These are phyloP conservation scores for Tetragonula carbonaria DNA, from an alignment of 2,888 invertebrate genomes.

Conservation along the genomic window DNA sequence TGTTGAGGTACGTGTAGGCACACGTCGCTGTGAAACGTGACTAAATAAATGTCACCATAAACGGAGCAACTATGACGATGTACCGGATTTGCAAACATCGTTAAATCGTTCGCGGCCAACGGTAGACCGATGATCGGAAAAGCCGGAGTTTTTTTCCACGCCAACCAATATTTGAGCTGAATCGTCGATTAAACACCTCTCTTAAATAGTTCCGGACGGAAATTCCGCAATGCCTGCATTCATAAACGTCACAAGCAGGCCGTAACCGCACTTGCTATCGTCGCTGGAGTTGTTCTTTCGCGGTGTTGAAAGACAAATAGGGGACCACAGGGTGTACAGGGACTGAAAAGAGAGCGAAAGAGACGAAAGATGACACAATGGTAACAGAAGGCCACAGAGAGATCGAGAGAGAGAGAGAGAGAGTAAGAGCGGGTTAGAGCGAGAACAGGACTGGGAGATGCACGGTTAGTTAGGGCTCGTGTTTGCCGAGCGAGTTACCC, in stretches of 20 bases:
- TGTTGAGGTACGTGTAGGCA: background rate
- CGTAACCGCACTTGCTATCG: slow-evolving; percentile 51
- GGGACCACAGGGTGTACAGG: slow-evolving; percentile 60
- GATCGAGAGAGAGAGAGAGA: slow-evolving; percentile 26
- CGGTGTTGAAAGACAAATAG: slow-evolving; percentile 78
- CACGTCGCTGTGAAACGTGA: background rate
- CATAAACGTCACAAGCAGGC: slow-evolving; percentile 57
- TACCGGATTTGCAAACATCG: background rate
- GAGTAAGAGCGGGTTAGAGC: slow-evolving; percentile 50
- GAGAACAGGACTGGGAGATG: slow-evolving; percentile 76
- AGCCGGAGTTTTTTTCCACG: slow-evolving; percentile 6
- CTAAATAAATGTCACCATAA: background rate
- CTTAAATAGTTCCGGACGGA: slow-evolving; percentile 41
- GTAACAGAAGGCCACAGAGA: slow-evolving; percentile 35
- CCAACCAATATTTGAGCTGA: slow-evolving; percentile 26
- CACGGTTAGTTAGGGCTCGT: slow-evolving; percentile 84
- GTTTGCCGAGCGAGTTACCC: slow-evolving; percentile 84
- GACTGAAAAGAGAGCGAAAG: slow-evolving; percentile 50
- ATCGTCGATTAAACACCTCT: slow-evolving; percentile 42
- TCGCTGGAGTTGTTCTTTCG: slow-evolving; percentile 74
- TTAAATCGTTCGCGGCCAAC: background rate
- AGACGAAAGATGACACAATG: slow-evolving; percentile 40
- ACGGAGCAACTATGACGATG: background rate
- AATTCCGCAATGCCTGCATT: slow-evolving; percentile 67
- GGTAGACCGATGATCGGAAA: background rate